These are phyloP conservation scores for Sussaba pulchella DNA, from an alignment of 2,888 invertebrate species.

Conservation along the genomic window DNA sequence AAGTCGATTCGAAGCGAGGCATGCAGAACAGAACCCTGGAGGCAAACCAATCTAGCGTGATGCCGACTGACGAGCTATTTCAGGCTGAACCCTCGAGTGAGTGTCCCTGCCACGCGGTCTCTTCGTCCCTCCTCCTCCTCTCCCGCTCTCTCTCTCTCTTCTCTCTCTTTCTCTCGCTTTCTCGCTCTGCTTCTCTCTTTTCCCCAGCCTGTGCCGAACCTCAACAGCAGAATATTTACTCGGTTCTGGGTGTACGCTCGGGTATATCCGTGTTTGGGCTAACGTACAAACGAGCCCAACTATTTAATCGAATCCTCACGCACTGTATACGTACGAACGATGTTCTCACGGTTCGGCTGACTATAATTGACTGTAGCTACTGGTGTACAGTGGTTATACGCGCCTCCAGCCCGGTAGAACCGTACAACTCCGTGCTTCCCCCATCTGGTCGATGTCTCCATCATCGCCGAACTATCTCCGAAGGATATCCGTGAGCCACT, in stretches of 20 bases:
- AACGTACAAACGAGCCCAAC: conserved; percentile 43
- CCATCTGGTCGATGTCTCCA: conserved; percentile 25
- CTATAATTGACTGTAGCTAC: conserved; percentile 48
- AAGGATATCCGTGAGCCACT: conserved; percentile 64
- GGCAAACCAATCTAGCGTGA: conserved; percentile 54
- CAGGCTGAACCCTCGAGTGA: conserved; percentile 34
- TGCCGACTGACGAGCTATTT: conserved; percentile 52
- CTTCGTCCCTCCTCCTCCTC: too few relatives aligned
- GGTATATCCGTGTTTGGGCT: conserved; percentile 32
- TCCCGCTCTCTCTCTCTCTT: too few relatives aligned
- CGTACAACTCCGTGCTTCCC: conserved; percentile 15
- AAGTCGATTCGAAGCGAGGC: conserved; percentile 7
- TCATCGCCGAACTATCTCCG: conserved; percentile 60
- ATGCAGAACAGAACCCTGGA: conserved; percentile 31
- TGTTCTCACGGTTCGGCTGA: conserved; percentile 25
- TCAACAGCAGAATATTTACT: conserved; percentile 39
- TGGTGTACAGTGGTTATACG: conserved; percentile 7
- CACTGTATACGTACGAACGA: conserved; percentile 36
- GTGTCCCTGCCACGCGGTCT: conserved; percentile 7
- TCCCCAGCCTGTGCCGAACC: not conserved
- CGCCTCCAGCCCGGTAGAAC: too few relatives aligned
- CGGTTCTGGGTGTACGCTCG: conserved; percentile 15
- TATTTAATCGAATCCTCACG: conserved; percentile 58
- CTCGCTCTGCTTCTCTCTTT: conserved; percentile 2
- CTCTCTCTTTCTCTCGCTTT: conserved; percentile 37